Percentiles rank a stretch among this genome's conserved stretches.
phyloP scores from a whole-genome alignment of 2,888 invertebrate species.

The Drosophila rubida region DNA sequence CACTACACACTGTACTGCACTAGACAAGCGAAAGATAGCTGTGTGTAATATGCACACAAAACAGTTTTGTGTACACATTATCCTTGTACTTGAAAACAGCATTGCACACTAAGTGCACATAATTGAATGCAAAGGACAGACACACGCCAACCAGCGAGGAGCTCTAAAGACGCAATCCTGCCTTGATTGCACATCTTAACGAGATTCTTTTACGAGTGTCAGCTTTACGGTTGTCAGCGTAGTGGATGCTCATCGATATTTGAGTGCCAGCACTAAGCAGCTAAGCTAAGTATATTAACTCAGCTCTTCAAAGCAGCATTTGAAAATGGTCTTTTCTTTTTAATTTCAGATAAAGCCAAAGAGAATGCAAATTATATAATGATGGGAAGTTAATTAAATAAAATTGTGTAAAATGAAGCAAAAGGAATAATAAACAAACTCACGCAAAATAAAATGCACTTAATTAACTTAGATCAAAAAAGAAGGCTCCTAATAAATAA shows the following conservation, averaged over 20 bases:
- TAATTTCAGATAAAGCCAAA: neutral
- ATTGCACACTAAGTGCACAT: constrained; percentile 65
- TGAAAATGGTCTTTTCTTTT: neutral
- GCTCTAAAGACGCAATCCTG: constrained; percentile 19
- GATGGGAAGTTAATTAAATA: no score
- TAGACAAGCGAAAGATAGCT: constrained; percentile 14
- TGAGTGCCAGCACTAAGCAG: neutral
- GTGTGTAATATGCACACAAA: constrained; percentile 30
- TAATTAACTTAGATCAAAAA: no score
- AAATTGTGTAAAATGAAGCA: no score
- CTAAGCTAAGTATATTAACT: neutral
- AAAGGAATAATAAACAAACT: no score
- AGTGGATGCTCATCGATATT: constrained; percentile 12
- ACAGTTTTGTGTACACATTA: constrained; percentile 58
- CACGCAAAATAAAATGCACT: no score
- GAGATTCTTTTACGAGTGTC: constrained; percentile 18
- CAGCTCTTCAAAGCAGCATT: neutral
- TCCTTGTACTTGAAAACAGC: constrained; percentile 74
- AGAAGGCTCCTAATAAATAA: no score
- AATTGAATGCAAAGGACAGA: constrained; percentile 67
- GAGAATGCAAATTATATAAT: no score
- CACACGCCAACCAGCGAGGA: constrained; percentile 10
- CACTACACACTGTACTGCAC: constrained; percentile 13
- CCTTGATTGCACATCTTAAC: constrained; percentile 43
- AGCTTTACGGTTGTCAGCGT: neutral